These are phyloP conservation scores for Cerastis rubricosa DNA, from an alignment of 2,888 invertebrate species.

Conservation along the genomic window DNA sequence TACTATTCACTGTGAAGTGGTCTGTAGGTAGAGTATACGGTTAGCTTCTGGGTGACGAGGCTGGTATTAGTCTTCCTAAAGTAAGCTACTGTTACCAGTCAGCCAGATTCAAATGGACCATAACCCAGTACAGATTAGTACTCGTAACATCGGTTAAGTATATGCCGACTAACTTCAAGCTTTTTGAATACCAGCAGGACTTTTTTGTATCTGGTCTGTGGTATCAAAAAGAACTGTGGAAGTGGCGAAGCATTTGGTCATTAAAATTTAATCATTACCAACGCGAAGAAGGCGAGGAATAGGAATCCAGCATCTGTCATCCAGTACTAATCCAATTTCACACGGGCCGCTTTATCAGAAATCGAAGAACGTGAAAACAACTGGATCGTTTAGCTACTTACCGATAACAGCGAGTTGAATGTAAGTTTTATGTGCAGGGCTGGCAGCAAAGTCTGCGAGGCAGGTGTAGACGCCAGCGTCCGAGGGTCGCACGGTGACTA, in stretches of 20 bases:
- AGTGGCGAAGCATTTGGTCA: background rate
- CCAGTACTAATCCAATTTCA: too few relatives aligned
- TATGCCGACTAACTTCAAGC: background rate
- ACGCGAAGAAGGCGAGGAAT: background rate
- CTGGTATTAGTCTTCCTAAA: background rate
- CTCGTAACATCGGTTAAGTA: slow-evolving; percentile 3
- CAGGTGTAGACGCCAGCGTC: slow-evolving; percentile 85
- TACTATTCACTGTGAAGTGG: background rate
- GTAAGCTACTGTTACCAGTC: background rate
- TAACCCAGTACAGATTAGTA: background rate
- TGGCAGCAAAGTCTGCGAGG: slow-evolving; percentile 82
- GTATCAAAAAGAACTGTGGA: background rate
- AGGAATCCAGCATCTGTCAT: too few relatives aligned
- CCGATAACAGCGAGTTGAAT: slow-evolving; percentile 82
- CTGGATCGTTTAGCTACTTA: slow-evolving; percentile 63
- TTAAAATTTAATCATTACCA: background rate
- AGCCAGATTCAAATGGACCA: background rate
- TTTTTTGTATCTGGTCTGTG: background rate
- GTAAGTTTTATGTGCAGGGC: slow-evolving; percentile 83
- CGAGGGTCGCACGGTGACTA: slow-evolving; percentile 74
- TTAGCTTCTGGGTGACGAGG: background rate
- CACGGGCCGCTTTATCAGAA: background rate
- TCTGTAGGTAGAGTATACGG: background rate
- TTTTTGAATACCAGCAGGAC: background rate
- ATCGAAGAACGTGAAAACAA: background rate